Conservation (phyloP, 2,888 invertebrate genomes). For the Acanthosepion esculentum region DNA sequence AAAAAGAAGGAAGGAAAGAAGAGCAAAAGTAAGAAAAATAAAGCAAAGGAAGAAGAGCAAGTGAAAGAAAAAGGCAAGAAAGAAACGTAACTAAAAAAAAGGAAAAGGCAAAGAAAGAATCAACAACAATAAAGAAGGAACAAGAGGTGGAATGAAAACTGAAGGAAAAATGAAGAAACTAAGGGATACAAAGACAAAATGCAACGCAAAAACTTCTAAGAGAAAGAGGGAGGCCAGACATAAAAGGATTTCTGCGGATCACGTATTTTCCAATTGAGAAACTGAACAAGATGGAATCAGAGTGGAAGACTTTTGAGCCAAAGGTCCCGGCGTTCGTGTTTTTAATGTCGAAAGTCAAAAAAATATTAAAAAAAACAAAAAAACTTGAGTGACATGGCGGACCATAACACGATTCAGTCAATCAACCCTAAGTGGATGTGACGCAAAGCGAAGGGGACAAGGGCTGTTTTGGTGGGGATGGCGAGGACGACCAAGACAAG, state of each 20-base stretch:
- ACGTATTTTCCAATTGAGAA: neutral
- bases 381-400: neutral
- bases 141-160: too few relatives aligned
- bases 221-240: neutral
- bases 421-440: neutral
- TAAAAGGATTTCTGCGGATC: neutral
- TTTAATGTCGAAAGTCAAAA: conserved; percentile 2
- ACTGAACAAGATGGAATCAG: neutral
- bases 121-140: too few relatives aligned
- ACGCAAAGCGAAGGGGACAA: neutral
- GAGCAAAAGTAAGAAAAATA: too few relatives aligned
- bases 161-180: too few relatives aligned
- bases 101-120: too few relatives aligned
- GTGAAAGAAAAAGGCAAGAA: too few relatives aligned
- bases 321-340: conserved; percentile 7
- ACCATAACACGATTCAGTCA: conserved; percentile 6
- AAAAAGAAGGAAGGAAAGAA: too few relatives aligned
- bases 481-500: too few relatives aligned
- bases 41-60: too few relatives aligned
- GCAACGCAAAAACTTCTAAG: too few relatives aligned
- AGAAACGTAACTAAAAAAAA: too few relatives aligned
- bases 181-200: too few relatives aligned
- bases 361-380: neutral
- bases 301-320: conserved; percentile 6
- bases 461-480: neutral